Conservation (phyloP, 2,888 invertebrate species). For the Ornithoptera priamus region DNA sequence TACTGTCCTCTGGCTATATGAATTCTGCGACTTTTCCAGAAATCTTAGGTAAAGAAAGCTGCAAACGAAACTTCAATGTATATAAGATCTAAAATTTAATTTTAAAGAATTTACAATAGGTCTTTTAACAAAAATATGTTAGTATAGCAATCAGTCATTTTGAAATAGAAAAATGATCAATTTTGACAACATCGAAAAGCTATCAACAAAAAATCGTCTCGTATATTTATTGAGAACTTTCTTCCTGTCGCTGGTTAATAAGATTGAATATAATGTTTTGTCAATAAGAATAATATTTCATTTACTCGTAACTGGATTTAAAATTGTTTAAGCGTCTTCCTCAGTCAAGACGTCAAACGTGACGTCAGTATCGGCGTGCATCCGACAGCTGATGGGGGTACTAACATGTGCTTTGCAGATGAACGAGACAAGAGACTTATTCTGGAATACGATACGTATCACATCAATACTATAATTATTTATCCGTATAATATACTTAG, state of each 20-base stretch:
- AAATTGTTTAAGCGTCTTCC: slow-evolving; percentile 40
- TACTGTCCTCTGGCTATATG: too few species aligned
- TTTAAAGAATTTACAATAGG: too few species aligned
- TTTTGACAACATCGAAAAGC: too few species aligned
- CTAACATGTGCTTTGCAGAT: slow-evolving; percentile 37
- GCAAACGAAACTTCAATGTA: too few species aligned
- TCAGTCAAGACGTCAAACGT: slow-evolving; percentile 52
- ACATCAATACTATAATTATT: neutral
- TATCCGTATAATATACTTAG: neutral
- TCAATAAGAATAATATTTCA: neutral
- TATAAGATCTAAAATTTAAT: too few species aligned
- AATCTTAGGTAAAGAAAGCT: too few species aligned
- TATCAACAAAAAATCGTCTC: too few species aligned
- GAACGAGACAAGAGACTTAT: slow-evolving; percentile 34
- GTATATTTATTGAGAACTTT: too few species aligned
- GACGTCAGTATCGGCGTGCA: slow-evolving; percentile 66
- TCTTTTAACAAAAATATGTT: too few species aligned
- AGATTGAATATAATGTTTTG: neutral
- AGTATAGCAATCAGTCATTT: too few species aligned
- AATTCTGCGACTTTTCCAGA: too few species aligned
- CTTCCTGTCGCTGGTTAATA: neutral
- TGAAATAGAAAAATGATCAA: too few species aligned
- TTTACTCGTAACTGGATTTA: neutral
- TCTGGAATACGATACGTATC: slow-evolving; percentile 31
- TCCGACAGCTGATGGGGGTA: slow-evolving; percentile 73